phyloP scores from a whole-genome alignment of 2,113 vertebrate genomes.

The Sceloporus tristichus region DNA sequence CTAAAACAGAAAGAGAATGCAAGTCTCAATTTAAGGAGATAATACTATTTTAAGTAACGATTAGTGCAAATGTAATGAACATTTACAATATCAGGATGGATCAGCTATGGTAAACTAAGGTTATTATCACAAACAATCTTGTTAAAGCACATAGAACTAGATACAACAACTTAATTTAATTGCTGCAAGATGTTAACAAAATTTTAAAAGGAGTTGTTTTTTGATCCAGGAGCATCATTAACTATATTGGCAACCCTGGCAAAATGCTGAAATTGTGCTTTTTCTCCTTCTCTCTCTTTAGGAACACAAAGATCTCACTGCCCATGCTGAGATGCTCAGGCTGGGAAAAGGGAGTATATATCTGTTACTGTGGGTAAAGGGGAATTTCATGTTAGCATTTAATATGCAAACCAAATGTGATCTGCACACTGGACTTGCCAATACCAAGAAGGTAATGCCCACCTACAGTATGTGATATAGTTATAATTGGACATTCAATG shows the following conservation, averaged over 20 bases:
- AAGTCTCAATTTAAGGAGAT: slow-evolving; percentile 3
- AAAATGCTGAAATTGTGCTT: not conserved
- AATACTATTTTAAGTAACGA: not conserved
- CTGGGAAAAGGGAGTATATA: too few relatives aligned
- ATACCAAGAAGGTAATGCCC: too few relatives aligned
- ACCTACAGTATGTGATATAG: too few relatives aligned
- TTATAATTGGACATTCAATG: not conserved
- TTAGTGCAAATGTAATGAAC: slow-evolving; percentile 6
- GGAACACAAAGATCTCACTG: not conserved
- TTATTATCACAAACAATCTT: slow-evolving; percentile 8
- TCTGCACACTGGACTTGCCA: too few relatives aligned
- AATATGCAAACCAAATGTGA: too few relatives aligned
- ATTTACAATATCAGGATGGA: slow-evolving; percentile 19
- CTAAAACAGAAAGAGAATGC: slow-evolving; percentile 71
- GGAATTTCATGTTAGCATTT: not conserved
- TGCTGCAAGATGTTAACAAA: not conserved
- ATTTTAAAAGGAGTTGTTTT: not conserved
- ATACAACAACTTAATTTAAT: not conserved
- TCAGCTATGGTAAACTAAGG: slow-evolving; percentile 8
- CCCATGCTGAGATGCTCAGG: too few relatives aligned
- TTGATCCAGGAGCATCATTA: not conserved
- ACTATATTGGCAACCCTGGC: not conserved
- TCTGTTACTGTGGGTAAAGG: not conserved
- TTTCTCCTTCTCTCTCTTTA: not conserved
- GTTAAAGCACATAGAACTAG: not conserved